Evolutionary conservation across 2,113 vertebrate species (phyloP).

Genomic region (Lycocorax pyrrhopterus): DNA sequence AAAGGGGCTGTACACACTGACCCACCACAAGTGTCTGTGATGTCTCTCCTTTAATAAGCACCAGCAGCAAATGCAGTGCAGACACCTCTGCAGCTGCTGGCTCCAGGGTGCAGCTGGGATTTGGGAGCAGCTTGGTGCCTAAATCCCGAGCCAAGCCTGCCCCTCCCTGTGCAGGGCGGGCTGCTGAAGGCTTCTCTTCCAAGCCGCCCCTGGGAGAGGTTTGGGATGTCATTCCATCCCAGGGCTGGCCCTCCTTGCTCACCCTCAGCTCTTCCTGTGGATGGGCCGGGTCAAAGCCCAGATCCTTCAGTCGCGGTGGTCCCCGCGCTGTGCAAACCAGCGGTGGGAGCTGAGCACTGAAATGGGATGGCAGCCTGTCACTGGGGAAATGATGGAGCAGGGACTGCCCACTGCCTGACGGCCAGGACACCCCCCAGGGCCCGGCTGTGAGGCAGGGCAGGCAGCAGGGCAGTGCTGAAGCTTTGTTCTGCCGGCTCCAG

Average conservation of each 20-base stretch:
- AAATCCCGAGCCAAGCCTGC: neutral
- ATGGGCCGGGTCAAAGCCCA: neutral
- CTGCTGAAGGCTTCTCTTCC: neutral
- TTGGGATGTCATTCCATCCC: neutral
- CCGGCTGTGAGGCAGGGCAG: neutral
- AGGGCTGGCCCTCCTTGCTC: neutral
- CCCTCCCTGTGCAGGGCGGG: fast-evolving
- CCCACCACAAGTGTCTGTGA: neutral
- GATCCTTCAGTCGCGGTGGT: neutral
- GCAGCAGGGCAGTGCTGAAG: fast-evolving
- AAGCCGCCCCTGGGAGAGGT: neutral
- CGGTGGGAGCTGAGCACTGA: neutral
- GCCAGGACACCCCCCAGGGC: neutral
- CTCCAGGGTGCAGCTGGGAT: neutral
- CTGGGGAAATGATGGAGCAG: neutral
- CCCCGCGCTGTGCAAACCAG: neutral
- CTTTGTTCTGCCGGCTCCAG: neutral
- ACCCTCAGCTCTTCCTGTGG: neutral
- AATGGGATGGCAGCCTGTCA: neutral
- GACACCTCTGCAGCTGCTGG: neutral
- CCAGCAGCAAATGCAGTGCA: neutral
- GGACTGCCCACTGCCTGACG: fast-evolving
- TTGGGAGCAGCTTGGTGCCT: neutral
- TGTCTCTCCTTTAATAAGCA: neutral
- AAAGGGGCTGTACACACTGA: neutral